These are phyloP conservation scores for Diorhabda sublineata DNA, from an alignment of 1,140 invertebrate species.

Conservation along the genomic window DNA sequence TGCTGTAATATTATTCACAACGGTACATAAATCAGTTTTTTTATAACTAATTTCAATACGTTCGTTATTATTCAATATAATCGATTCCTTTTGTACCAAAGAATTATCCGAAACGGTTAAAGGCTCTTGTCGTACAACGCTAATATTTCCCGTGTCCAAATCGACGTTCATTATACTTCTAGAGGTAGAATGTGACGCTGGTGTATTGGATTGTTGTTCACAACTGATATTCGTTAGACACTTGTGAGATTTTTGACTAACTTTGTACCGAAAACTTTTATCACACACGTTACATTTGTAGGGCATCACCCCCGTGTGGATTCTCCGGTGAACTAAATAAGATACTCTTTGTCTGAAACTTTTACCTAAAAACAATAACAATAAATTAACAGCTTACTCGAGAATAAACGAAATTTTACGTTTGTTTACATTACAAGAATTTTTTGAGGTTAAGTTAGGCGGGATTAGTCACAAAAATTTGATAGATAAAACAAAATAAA, in stretches of 20 bases:
- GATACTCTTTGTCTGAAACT: slow-evolving; percentile 81
- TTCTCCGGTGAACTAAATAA: slow-evolving; percentile 77
- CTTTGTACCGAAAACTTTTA: slow-evolving; percentile 82
- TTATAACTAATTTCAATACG: slow-evolving; percentile 16
- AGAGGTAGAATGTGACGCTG: slow-evolving; percentile 16
- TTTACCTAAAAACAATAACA: slow-evolving; percentile 60
- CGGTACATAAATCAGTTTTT: slow-evolving; percentile 6
- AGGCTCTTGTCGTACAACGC: slow-evolving; percentile 22
- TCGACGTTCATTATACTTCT: slow-evolving; percentile 34
- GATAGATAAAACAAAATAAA: too few relatives aligned
- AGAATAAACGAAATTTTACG: too few relatives aligned
- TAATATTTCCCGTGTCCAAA: slow-evolving; percentile 35
- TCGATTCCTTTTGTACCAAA: slow-evolving; percentile 12
- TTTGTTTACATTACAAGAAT: too few relatives aligned
- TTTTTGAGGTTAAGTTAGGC: too few relatives aligned
- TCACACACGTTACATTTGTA: slow-evolving; percentile 77
- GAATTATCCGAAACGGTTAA: neutral
- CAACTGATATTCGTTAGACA: slow-evolving; percentile 58
- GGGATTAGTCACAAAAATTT: too few relatives aligned
- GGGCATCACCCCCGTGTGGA: slow-evolving; percentile 78
- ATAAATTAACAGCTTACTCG: too few relatives aligned
- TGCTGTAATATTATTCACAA: too few relatives aligned
- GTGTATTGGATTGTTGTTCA: slow-evolving; percentile 38
- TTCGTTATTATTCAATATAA: slow-evolving; percentile 12
- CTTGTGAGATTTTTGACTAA: slow-evolving; percentile 77